These are phyloP conservation scores for Epinephelus awoara DNA, from an alignment of 2,797 vertebrate species.

Conservation along the genomic window DNA sequence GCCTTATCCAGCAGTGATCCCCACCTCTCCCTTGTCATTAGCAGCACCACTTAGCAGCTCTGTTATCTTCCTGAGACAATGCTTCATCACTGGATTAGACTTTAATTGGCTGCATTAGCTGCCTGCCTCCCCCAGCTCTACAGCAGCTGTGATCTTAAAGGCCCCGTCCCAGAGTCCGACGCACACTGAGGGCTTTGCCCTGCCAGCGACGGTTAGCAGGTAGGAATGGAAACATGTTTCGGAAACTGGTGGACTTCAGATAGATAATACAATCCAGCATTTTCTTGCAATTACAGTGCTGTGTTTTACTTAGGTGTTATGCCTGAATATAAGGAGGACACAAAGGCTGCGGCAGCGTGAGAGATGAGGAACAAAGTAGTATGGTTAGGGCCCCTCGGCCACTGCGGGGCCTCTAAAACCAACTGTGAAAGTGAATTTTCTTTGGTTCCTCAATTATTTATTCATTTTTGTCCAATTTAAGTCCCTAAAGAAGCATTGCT, in stretches of 20 bases:
- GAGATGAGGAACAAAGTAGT: background rate
- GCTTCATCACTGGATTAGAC: conserved; percentile 90
- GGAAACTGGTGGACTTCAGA: conserved; percentile 42
- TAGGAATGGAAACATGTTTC: conserved; percentile 44
- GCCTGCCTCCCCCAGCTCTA: conserved; percentile 80
- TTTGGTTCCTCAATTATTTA: background rate
- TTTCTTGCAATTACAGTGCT: conserved; percentile 32
- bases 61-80: conserved; percentile 87
- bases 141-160: conserved; percentile 88
- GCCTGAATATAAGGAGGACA: background rate
- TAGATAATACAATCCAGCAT: conserved; percentile 5
- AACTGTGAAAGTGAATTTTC: background rate
- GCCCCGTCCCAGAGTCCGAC: conserved; percentile 60
- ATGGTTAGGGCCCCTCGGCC: background rate
- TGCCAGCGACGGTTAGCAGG: conserved; percentile 20
- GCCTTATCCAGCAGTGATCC: conserved; percentile 36
- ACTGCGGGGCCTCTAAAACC: background rate
- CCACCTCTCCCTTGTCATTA: conserved; percentile 81
- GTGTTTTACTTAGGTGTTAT: conserved; percentile 7
- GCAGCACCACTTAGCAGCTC: conserved; percentile 80
- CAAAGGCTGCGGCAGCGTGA: background rate
- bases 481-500: background rate
- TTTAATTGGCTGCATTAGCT: conserved; percentile 87
- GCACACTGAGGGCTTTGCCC: conserved; percentile 18
- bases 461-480: background rate